These are phyloP conservation scores for Heliconius hortense DNA, from an alignment of 2,888 invertebrate genomes.

Conservation along the genomic window DNA sequence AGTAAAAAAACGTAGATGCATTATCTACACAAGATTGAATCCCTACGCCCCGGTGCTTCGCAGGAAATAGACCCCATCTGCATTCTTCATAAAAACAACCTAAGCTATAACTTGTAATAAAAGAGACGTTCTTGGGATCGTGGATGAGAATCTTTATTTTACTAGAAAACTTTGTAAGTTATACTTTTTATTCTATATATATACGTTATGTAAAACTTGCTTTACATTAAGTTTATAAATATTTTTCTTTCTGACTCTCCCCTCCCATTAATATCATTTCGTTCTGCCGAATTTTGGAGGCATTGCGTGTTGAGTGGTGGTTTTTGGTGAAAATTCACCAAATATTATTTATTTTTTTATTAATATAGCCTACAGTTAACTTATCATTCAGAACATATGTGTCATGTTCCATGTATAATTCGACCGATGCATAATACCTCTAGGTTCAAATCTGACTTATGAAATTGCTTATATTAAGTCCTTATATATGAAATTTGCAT, in stretches of 20 bases:
- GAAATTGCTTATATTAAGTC: no score
- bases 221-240: not conserved
- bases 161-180: not conserved
- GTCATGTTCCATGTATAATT: no score
- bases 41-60: slow-evolving; percentile 39
- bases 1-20: slow-evolving; percentile 31
- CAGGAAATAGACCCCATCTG: slow-evolving; percentile 35
- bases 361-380: not conserved
- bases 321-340: not conserved
- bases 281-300: no score
- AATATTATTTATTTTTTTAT: not conserved
- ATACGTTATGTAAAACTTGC: not conserved
- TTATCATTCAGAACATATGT: no score
- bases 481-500: no score
- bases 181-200: not conserved
- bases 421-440: no score
- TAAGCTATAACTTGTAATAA: not conserved
- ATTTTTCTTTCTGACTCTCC: no score
- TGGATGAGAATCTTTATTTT: slow-evolving; percentile 1
- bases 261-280: no score
- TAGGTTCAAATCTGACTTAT: no score
- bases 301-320: no score
- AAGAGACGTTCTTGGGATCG: slow-evolving; percentile 9
- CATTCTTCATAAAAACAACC: slow-evolving; percentile 19
- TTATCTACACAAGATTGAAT: slow-evolving; percentile 43